Base-by-base conservation (phyloP, 2,888 invertebrate genomes). In the Drosophila trichaetosa region DNA sequence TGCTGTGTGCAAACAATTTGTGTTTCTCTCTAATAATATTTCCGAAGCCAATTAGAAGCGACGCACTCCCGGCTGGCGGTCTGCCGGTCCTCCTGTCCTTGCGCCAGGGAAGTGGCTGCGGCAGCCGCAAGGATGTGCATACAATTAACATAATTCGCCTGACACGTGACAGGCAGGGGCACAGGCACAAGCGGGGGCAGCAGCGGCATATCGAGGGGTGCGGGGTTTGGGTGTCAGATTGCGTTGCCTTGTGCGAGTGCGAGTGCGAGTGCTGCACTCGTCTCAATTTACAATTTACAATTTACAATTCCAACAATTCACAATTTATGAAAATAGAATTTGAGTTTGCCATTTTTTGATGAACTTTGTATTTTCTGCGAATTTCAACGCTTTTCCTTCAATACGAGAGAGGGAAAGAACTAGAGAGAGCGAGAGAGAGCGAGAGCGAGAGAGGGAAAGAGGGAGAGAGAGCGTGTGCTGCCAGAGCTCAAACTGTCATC, bases 101-200 rank as follows among this genome's bases (percentile, higher is more conserved):
- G 7, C 4, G 52, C 16, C 38, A 33, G 48, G 64, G 33, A 42
- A 48, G 31, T 61, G 60, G 21, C 38, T 60, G 33, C 68, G 76
- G 68, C 71, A 66, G 79, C 87, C 86, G 54, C 90, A 89, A 89
- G 86, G 81, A 88, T 90, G 83, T 90, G 84, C 84, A 87, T 85
- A 79, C 92, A 92, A 92, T 92, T 92, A 92, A 87, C 92, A 92
- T 92, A 93, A 93, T 93, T 93, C 90, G 90, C 77, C 79, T 91
- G 93, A 93, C 93, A 93, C 93, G 93, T 93, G 93, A 91, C 93
- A 80, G 68, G 58, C 69, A 7, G 24, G 24, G 24, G 24, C 27
- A 21, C n/a, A 36, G 38, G 53, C 61, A 21, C 34, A n/a, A 63
- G 11, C 29, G 18, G 24, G 5, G 34, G 27, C 18, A 6, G 36